These are phyloP conservation scores for Eutolmus rufibarbis DNA, from an alignment of 2,888 invertebrate species.

Conservation along the genomic window DNA sequence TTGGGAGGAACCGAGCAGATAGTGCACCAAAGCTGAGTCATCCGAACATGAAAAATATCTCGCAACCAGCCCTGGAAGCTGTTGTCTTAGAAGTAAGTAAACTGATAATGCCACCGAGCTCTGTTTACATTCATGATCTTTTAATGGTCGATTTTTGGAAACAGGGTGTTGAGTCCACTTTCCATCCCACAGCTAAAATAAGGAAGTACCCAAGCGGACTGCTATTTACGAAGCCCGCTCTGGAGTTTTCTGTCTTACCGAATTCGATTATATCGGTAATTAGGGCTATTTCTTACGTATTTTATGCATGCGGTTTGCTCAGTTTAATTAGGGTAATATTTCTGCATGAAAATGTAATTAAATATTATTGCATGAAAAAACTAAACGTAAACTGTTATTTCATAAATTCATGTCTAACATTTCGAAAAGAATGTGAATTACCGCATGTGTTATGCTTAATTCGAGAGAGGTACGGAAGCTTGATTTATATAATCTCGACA, in stretches of 20 bases:
- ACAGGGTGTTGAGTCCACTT: slow-evolving; percentile 63
- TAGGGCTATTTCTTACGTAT: background rate
- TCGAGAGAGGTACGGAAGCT: too few relatives aligned
- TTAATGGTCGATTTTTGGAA: slow-evolving; percentile 36
- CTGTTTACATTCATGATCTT: background rate
- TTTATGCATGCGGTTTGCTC: background rate
- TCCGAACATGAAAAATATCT: slow-evolving; percentile 67
- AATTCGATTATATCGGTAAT: slow-evolving; percentile 61
- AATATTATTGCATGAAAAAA: background rate
- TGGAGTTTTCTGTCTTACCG: slow-evolving; percentile 61
- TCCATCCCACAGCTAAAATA: slow-evolving; percentile 60
- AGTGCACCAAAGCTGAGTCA: slow-evolving; percentile 70
- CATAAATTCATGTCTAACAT: too few relatives aligned
- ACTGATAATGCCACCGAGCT: background rate
- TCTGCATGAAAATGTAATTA: background rate
- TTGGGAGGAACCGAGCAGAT: slow-evolving; percentile 67
- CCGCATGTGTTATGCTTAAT: too few relatives aligned
- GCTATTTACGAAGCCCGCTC: slow-evolving; percentile 61
- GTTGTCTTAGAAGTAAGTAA: slow-evolving; percentile 67
- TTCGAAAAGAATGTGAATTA: too few relatives aligned
- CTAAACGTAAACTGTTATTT: background rate
- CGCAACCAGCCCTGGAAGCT: slow-evolving; percentile 66
- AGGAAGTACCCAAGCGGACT: slow-evolving; percentile 63
- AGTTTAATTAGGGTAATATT: background rate
- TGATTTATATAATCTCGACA: too few relatives aligned